These are phyloP conservation scores for Microtus richardsoni DNA, from an alignment of 2,113 vertebrate genomes.

Conservation along the genomic window DNA sequence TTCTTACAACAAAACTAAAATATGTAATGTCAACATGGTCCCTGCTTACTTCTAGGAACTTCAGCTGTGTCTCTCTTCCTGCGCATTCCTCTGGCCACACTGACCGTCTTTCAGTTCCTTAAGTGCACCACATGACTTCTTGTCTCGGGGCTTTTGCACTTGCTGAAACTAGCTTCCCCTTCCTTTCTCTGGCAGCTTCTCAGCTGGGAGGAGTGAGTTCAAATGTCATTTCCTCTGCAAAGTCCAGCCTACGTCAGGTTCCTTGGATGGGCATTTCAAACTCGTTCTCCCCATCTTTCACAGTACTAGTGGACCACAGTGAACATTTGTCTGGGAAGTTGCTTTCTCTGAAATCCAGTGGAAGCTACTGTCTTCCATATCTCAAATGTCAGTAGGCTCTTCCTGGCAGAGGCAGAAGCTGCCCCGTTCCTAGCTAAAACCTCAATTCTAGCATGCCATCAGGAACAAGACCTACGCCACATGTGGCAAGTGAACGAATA, in stretches of 20 bases:
- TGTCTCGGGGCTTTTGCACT: slow-evolving; percentile 10
- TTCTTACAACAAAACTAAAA: not conserved
- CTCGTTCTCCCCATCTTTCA: not conserved
- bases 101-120: not conserved
- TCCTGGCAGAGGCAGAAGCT: not conserved
- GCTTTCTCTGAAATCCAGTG: slow-evolving; percentile 32
- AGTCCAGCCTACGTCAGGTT: not conserved
- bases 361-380: not conserved
- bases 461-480: not conserved
- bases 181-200: not conserved
- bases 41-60: not conserved
- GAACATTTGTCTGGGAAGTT: not conserved
- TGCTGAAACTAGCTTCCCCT: not conserved
- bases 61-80: not conserved
- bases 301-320: not conserved
- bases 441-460: not conserved
- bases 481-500: not conserved
- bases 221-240: not conserved
- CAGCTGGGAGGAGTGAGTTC: not conserved
- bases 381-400: not conserved
- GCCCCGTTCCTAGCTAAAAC: not conserved
- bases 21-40: not conserved
- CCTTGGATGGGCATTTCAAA: not conserved
- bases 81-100: not conserved
- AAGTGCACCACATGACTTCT: not conserved